A percentile compares a stretch with the other conserved stretches of the same genome.
Conservation (phyloP, 2,888 invertebrate genomes). For the Meta bourneti region DNA sequence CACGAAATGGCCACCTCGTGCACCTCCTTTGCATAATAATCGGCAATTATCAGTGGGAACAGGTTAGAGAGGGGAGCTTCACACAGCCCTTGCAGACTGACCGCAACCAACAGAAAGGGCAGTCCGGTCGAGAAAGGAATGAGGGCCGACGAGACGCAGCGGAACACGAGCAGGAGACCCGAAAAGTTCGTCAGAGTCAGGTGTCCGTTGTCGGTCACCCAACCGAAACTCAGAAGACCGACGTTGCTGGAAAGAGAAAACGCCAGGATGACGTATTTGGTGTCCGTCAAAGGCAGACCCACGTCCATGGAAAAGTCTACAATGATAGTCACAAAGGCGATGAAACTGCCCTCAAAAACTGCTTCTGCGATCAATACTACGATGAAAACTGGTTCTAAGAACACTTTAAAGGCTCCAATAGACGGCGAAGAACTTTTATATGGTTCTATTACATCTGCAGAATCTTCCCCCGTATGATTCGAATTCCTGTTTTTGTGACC, state of each 20-base stretch:
- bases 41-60: conserved; percentile 31
- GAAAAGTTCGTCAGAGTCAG: neutral
- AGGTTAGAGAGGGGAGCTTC: conserved; percentile 1
- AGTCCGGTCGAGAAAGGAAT: neutral
- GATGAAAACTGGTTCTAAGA: conserved; percentile 28
- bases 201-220: conserved; percentile 32
- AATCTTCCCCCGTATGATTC: neutral
- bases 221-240: conserved; percentile 37
- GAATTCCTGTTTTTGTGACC: neutral
- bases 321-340: conserved; percentile 15
- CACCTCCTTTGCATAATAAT: conserved; percentile 25
- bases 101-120: neutral
- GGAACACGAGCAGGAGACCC: neutral
- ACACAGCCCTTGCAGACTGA: neutral
- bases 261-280: conserved; percentile 24
- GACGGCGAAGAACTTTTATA: neutral
- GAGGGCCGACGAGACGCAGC: neutral
- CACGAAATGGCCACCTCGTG: conserved; percentile 35
- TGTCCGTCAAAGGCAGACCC: neutral
- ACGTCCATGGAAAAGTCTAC: conserved; percentile 43
- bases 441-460: too few relatives aligned
- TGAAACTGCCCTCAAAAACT: neutral
- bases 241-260: conserved; percentile 24
- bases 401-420: neutral
- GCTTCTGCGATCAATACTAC: neutral